phyloP scores from a whole-genome alignment of 2,888 invertebrate species.

The Adelognathus sp. region DNA sequence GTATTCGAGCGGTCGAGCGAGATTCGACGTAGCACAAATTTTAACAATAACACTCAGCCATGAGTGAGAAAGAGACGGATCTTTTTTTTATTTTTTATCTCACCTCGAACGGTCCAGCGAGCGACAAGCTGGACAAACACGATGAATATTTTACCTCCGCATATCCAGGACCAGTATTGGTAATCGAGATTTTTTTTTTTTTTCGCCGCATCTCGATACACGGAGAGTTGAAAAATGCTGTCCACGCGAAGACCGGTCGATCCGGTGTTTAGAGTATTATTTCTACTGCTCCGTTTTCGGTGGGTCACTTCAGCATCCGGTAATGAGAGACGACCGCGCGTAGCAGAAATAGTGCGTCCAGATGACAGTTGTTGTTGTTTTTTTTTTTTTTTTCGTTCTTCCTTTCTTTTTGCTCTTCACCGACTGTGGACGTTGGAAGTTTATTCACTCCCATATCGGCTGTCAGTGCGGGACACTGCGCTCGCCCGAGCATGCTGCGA shows the following conservation, averaged over 20 bases:
- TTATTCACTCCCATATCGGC: conserved; percentile 51
- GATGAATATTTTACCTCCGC: conserved; percentile 71
- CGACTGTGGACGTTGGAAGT: conserved; percentile 50
- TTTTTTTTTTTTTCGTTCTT: conserved; percentile 67
- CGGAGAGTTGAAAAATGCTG: conserved; percentile 3
- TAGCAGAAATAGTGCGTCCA: conserved; percentile 11
- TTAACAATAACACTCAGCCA: not conserved
- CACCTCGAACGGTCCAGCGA: not conserved
- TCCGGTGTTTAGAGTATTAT: conserved; percentile 65
- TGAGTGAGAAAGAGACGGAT: conserved; percentile 6
- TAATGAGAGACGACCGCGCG: conserved; percentile 63
- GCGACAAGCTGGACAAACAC: conserved; percentile 72
- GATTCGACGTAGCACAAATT: not conserved
- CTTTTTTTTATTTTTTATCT: conserved; percentile 30
- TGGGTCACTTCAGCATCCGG: conserved; percentile 64
- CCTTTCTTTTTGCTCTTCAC: conserved; percentile 43
- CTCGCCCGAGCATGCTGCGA: not conserved
- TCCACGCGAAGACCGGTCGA: conserved; percentile 47
- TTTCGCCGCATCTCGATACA: conserved; percentile 46
- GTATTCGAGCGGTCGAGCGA: not conserved
- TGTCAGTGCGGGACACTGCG: conserved; percentile 30
- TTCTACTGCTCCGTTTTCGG: conserved; percentile 68
- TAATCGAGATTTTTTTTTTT: conserved; percentile 27
- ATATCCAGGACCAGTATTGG: conserved; percentile 10
- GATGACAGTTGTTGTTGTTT: conserved; percentile 3